A percentile compares a stretch with the other conserved stretches of the same genome.
phyloP scores from a whole-genome alignment of 35 echinoderm and acorn worm species.

The Lytechinus pictus region DNA sequence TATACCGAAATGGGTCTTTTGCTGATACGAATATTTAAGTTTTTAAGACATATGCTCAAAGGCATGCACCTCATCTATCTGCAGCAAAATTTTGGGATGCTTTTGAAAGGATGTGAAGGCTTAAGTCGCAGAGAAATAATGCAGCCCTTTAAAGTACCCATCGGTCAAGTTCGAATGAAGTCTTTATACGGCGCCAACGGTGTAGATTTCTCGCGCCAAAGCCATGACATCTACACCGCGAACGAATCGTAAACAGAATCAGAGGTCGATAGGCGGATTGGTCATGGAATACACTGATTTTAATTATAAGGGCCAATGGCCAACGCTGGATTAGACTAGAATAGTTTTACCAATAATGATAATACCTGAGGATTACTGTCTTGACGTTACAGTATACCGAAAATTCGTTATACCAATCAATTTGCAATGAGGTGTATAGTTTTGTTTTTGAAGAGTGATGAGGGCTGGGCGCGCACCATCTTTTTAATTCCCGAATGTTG shows the following conservation, averaged over 20 bases:
- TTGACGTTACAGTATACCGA: too few species aligned
- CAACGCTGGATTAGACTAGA: background rate
- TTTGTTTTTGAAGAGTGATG: too few species aligned
- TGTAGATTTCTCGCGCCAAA: background rate
- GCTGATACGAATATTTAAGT: too few species aligned
- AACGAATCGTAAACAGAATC: background rate
- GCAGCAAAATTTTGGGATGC: too few species aligned
- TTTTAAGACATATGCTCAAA: too few species aligned
- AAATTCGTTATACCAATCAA: too few species aligned
- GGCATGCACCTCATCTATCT: too few species aligned
- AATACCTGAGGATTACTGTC: too few species aligned
- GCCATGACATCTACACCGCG: background rate
- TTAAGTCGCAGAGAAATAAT: background rate
- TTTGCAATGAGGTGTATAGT: too few species aligned
- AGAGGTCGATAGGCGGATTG: background rate
- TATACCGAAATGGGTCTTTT: too few species aligned
- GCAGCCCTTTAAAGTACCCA: background rate
- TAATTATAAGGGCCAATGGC: background rate
- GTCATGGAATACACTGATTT: background rate
- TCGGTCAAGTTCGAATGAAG: background rate
- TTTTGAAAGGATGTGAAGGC: background rate
- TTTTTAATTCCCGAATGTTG: too few species aligned
- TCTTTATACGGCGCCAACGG: background rate
- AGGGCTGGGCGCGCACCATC: too few species aligned
- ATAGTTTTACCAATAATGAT: background rate